Evolutionary conservation across 2,113 vertebrate genomes (phyloP), one percentile per base, ranked within the genome.

Genomic region (Holacanthus passer): DNA sequence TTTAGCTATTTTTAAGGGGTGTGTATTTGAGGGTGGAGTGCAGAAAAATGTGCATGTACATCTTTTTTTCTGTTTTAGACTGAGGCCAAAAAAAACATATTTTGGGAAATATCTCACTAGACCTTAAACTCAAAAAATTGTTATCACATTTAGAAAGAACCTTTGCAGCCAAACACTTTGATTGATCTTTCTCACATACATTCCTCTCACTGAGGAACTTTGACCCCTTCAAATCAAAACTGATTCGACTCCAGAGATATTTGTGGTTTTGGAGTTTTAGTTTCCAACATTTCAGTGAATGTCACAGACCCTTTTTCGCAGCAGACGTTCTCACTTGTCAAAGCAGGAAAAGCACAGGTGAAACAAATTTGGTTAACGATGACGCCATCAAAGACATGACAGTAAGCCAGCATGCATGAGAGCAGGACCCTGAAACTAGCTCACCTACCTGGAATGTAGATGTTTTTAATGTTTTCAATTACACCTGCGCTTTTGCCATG

Each of bases 261-360:
- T 47, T 85, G 43, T 53, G 66, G 59, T 53, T 71, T 71, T 7
- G 10, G 1, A 53, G 13, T 43, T 71, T 63, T 41, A n/a, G 5
- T 62, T 64, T 74, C 56, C 39, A 69, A 31, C 5, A 41, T 70
- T 64, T 75, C 27, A 69, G 24, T 45, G 43, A 27, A 43, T 52
- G 27, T 35, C 31, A 43, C 12, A 7, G 7, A 13, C 12, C 3
- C 11, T 62, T 71, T 69, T 65, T 48, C 11, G 64, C 24, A 43
- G 47, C 37, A 55, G 47, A 75, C 6, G 24, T 66, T 50, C 14
- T 71, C 35, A 29, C 59, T 52, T 45, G 65, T 50, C 24, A 71
- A 11, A 17, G 39, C n/a, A 32, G 60, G 3, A 65, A 75, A 71
- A 45, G 41, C 0, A 14, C 2, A 27, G 16, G 41, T 22, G 35